Percentiles rank a stretch among this genome's conserved stretches.
Conservation (phyloP, 2,888 invertebrate genomes). For the Diachrysia chrysitis region DNA sequence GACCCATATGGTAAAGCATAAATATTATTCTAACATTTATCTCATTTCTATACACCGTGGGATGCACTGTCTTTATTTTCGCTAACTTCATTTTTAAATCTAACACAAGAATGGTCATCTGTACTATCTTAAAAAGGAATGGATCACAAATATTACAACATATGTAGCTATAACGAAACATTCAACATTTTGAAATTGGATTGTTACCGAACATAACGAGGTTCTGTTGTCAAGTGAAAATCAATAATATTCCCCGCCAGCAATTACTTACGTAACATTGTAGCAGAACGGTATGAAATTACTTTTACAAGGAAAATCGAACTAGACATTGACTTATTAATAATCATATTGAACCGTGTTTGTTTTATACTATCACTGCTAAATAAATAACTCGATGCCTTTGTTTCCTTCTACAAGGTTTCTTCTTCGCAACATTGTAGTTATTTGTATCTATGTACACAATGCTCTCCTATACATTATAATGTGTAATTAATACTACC, state of each 20-base stretch:
- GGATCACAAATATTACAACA: no score
- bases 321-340: constrained; percentile 4
- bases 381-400: constrained; percentile 2
- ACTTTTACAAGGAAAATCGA: background rate
- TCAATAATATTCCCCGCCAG: background rate
- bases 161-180: background rate
- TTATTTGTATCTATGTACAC: background rate
- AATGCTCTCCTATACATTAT: background rate
- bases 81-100: no score
- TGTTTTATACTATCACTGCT: background rate
- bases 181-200: background rate
- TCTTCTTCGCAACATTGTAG: constrained; percentile 5
- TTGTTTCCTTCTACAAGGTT: constrained; percentile 10
- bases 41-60: no score
- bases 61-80: no score
- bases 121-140: no score
- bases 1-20: no score
- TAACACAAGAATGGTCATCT: no score
- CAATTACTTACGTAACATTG: background rate
- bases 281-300: background rate
- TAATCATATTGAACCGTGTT: background rate
- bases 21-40: no score
- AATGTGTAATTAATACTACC: constrained; percentile 20
- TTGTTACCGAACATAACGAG: background rate
- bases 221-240: background rate